Evolutionary conservation across 1,140 invertebrate genomes (phyloP), one percentile per base, ranked within the genome.

Genomic region (Papilio polytes): DNA sequence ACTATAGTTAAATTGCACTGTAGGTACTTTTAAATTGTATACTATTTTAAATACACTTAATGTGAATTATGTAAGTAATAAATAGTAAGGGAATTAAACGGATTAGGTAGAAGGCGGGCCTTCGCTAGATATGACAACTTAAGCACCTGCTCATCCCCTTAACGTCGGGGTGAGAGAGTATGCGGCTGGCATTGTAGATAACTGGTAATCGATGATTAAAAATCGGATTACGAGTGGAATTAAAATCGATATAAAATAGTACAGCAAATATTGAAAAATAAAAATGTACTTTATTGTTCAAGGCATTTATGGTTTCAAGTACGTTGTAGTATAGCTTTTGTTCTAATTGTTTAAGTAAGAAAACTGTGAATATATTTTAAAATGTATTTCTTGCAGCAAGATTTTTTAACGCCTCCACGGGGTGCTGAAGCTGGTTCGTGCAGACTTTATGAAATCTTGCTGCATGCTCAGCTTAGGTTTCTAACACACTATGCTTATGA

Each of bases 61-160:
- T 36, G 26, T 70, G 2, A 70, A 36, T 70, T 70, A 70, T 31
- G 13, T 31, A 31, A 15, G 63, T 70, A 70, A 70, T 44, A 78
- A 53, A 41, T 59, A 80, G 87, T 88, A 85, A 51, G 73, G 80
- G 89, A 85, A 92, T 92, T 91, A 91, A 85, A 84, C 85, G 89
- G 90, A 91, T 91, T 91, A 92, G 84, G 88, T 80, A 84, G 84
- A 84, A 83, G 82, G 84, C 85, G 85, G 76, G 53, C 84, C 81
- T 84, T 84, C 86, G 88, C 86, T 88, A 87, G 84, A 90, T 90
- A 91, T 90, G 89, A 93, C 90, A 91, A 93, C 86, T 90, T 91
- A 89, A 92, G 90, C 88, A 91, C 85, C 85, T 87, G 86, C 88
- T 90, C 87, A 86, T 89, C 87, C 84, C 88, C 88, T 89, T 90